Evolutionary conservation across 1,140 invertebrate genomes (phyloP).

Genomic region (Diuraphis noxia): DNA sequence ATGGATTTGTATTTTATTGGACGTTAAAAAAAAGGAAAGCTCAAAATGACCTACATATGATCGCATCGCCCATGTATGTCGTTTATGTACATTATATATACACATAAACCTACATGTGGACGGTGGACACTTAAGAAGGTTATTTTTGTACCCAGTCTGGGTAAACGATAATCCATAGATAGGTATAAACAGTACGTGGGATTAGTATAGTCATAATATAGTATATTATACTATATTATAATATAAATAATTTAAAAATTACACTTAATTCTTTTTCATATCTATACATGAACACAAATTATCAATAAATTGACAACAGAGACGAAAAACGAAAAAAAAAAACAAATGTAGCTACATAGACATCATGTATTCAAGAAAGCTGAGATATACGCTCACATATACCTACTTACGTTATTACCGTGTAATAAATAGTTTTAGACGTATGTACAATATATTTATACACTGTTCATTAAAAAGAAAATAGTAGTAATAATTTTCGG

Average conservation of each 20-base stretch:
- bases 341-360: neutral
- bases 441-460: neutral
- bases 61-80: neutral
- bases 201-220: neutral
- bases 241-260: conserved; percentile 1
- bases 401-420: neutral
- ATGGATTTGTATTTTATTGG: neutral
- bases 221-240: no score
- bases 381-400: neutral
- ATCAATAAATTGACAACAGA: neutral
- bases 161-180: neutral
- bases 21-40: neutral
- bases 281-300: neutral
- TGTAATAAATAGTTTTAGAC: conserved; percentile 8
- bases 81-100: neutral
- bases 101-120: neutral
- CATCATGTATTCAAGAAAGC: neutral
- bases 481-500: neutral
- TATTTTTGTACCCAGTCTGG: neutral
- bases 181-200: neutral
- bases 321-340: neutral
- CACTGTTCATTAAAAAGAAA: neutral
- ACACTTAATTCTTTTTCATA: neutral
- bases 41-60: neutral
- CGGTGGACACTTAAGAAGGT: neutral